phyloP scores from a whole-genome alignment of 2,797 vertebrate species.

The Poecilia wingei region DNA sequence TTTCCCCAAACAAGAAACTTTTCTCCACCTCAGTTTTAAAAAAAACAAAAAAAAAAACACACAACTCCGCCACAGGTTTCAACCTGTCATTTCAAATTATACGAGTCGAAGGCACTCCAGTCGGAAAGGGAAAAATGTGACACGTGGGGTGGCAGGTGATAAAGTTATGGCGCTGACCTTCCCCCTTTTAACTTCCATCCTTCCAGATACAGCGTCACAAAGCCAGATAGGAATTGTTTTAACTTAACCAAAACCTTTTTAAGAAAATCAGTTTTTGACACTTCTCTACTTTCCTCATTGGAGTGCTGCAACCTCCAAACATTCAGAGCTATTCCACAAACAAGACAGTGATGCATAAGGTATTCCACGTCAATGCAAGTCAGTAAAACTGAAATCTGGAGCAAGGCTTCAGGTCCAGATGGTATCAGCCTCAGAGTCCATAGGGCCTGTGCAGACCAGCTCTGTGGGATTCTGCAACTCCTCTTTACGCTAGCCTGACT shows the following conservation, averaged over 20 bases:
- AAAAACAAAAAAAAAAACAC: background rate
- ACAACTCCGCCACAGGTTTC: slow-evolving; percentile 58
- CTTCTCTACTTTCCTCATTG: background rate
- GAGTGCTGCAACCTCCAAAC: background rate
- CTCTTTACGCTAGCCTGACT: no score
- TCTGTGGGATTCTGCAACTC: no score
- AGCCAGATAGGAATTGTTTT: slow-evolving; percentile 33
- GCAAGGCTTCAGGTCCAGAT: background rate
- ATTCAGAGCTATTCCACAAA: background rate
- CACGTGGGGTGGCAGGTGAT: slow-evolving; percentile 55
- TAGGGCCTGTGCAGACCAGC: no score
- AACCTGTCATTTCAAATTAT: slow-evolving; percentile 72
- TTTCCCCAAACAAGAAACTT: slow-evolving; percentile 32
- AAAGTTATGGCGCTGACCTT: slow-evolving; percentile 20
- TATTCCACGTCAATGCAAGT: slow-evolving; percentile 44
- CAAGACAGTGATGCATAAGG: slow-evolving; percentile 35
- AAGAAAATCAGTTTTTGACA: slow-evolving; percentile 11
- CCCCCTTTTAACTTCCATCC: slow-evolving; percentile 16
- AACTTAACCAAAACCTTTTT: slow-evolving; percentile 25
- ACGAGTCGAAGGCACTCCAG: slow-evolving; percentile 65
- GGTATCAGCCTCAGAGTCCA: background rate
- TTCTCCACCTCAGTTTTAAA: slow-evolving; percentile 44
- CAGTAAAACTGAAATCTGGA: slow-evolving; percentile 34
- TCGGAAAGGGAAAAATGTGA: slow-evolving; percentile 55
- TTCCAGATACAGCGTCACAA: slow-evolving; percentile 12